Evolutionary conservation across 1,140 invertebrate species (phyloP).

Genomic region (Calosoma granatense): DNA sequence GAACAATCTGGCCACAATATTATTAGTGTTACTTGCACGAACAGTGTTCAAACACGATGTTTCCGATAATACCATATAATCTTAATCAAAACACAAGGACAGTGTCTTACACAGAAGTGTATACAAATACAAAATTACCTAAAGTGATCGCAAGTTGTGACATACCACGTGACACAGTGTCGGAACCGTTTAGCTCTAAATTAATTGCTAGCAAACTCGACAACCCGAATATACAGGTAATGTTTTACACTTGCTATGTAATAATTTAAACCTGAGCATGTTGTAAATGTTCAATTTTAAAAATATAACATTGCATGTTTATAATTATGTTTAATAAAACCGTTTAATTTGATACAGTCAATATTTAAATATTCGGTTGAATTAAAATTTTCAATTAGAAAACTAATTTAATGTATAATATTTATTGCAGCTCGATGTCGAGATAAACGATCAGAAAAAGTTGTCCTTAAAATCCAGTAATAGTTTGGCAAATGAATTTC

Average conservation of each 20-base stretch:
- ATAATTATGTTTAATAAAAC: too few species aligned
- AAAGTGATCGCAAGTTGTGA: conserved; percentile 6
- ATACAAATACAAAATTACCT: not conserved
- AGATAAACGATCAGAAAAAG: conserved; percentile 21
- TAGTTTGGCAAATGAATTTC: conserved; percentile 23
- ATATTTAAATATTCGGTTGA: too few species aligned
- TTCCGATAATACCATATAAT: conserved; percentile 17
- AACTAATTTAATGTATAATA: conserved; percentile 5
- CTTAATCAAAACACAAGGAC: conserved; percentile 10
- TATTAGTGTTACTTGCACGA: conserved; percentile 12
- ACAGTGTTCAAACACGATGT: too few species aligned
- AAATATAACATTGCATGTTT: too few species aligned
- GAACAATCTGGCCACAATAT: conserved; percentile 13
- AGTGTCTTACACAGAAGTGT: conserved; percentile 10
- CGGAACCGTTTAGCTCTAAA: not conserved
- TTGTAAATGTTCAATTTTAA: too few species aligned
- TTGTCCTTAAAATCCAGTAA: conserved; percentile 23
- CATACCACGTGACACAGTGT: conserved; percentile 6
- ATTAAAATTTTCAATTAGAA: too few species aligned
- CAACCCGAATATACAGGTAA: conserved; percentile 17
- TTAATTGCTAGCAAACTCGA: conserved; percentile 1
- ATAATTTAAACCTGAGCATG: conserved; percentile 12
- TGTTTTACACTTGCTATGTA: conserved; percentile 29
- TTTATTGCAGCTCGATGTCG: conserved; percentile 25
- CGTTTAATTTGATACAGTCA: too few species aligned